Conservation (phyloP, 2,888 invertebrate species). For the Alcis repandata region DNA sequence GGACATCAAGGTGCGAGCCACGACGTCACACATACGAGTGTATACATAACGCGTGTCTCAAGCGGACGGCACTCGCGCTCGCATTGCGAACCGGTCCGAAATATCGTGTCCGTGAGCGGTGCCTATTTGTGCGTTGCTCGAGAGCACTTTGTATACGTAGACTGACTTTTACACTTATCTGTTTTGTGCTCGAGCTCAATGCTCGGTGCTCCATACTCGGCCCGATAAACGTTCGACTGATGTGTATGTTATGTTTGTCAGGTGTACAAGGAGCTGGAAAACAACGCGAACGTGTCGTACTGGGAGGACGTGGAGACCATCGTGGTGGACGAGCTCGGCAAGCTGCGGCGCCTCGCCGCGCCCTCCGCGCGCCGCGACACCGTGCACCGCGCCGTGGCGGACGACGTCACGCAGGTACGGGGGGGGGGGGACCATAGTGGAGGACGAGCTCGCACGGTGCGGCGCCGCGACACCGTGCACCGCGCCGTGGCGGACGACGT, state of each 20-base stretch:
- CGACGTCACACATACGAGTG: too few relatives aligned
- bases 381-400: constrained; percentile 96
- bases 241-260: constrained; percentile 46
- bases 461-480: constrained; percentile 94
- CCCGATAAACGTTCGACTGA: neutral
- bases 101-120: too few relatives aligned
- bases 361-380: constrained; percentile 89
- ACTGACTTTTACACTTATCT: too few relatives aligned
- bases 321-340: constrained; percentile 96
- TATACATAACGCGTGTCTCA: too few relatives aligned
- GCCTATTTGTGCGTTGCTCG: too few relatives aligned
- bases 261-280: constrained; percentile 96
- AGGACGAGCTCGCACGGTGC: constrained; percentile 96
- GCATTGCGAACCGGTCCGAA: too few relatives aligned
- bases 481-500: constrained; percentile 97
- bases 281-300: constrained; percentile 94
- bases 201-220: too few relatives aligned
- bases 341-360: constrained; percentile 91
- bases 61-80: too few relatives aligned
- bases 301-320: constrained; percentile 99
- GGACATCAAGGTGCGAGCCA: constrained; percentile 93
- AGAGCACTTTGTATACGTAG: too few relatives aligned
- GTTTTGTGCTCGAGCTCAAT: too few relatives aligned
- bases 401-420: constrained; percentile 91
- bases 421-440: constrained; percentile 89